A percentile compares a stretch with the other conserved stretches of the same genome.
These are phyloP conservation scores for Chrysopa pallens DNA, from an alignment of 1,140 invertebrate species.

Conservation along the genomic window DNA sequence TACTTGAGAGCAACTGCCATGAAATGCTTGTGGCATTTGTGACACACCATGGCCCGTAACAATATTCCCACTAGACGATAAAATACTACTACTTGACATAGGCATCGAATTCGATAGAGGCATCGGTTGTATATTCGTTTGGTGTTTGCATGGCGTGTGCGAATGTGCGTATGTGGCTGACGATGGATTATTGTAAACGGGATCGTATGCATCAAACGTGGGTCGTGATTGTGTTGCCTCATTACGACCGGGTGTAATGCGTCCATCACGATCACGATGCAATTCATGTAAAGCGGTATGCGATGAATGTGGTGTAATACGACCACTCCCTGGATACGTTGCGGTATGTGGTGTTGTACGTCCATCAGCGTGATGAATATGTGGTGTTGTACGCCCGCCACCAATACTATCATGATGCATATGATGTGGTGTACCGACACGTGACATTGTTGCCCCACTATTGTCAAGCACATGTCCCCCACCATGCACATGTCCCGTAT, in stretches of 20 bases:
- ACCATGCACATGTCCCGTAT: background rate
- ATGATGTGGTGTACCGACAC: background rate
- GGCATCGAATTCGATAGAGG: background rate
- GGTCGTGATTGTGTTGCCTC: background rate
- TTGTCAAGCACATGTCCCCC: background rate
- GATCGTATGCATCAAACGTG: background rate
- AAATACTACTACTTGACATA: background rate
- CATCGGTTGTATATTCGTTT: background rate
- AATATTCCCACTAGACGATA: background rate
- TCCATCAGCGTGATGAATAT: background rate
- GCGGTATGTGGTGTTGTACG: background rate
- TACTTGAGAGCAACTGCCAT: background rate
- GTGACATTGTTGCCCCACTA: background rate
- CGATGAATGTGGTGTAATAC: background rate
- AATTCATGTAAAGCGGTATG: background rate
- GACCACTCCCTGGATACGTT: background rate
- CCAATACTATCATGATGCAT: background rate
- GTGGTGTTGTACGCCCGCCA: background rate
- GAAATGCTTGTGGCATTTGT: background rate
- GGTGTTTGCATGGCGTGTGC: background rate
- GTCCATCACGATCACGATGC: background rate
- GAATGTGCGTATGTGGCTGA: background rate
- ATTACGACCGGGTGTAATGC: background rate
- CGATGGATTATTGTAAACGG: background rate
- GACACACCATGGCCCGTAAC: too few species aligned